Base-by-base conservation (phyloP, 2,888 invertebrate species). In the Anodontia alba region DNA sequence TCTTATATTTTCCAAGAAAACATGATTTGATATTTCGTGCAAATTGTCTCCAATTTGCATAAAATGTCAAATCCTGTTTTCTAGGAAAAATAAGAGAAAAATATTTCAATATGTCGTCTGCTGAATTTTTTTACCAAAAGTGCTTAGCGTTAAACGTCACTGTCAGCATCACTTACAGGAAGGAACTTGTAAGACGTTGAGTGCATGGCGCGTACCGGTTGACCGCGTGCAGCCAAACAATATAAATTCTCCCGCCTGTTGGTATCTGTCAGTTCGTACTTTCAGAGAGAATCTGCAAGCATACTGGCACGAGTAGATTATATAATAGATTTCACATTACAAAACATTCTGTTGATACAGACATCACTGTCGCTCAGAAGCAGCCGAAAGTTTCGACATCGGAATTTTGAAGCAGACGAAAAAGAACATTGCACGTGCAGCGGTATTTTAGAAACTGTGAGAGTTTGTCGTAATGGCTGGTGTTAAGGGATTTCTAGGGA, bases 401-500 rank as follows among this genome's bases (percentile, higher is more conserved):
- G 62, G 23, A 62, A 33, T 62, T 23, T 33, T 31, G 33, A 62
- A 62, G 33, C 20, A 33, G 33, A 33, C 20, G 33, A 62, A 29
- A 62, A 17, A 3, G 33, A 33, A 10, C 2, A 3, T 62, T 33
- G 62, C 62, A 62, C 62, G 62, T 62, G 62, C 33, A 31, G 7
- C 17, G 33, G 17, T 12, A 62, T 3, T 62, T 62, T 62, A 17
- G 33, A 62, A 20, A 8, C 33, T 62, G 62, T 62, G 62, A 62
- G 29, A 33, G 5, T 33, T 33, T 17, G 38, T 51, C 10, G 51
- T 36, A 71, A 88, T 89, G 88, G 70, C 84, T 5, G 87, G 78
- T 43, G 71, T 89, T 10, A 78, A 83, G 57, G 78, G 66, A n/a
- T 90, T 89, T 75, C 54, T 89, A 36, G 88, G 88, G 23, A 85